Base-by-base conservation (phyloP, 2,113 vertebrate genomes). In the Phrynocephalus versicolor region DNA sequence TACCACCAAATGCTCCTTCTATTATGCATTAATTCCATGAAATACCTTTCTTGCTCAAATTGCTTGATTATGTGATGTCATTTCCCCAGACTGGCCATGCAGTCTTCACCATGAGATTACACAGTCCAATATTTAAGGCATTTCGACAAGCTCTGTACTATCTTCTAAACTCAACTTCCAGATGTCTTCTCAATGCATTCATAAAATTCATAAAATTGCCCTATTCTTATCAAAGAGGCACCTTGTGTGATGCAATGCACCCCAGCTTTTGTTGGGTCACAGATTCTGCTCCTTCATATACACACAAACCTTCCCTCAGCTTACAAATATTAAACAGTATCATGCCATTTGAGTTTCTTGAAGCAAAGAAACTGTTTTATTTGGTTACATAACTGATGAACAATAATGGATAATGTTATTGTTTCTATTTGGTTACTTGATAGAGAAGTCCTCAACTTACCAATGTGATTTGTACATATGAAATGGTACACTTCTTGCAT, bases 1-100 rank as follows among this genome's bases (percentile, higher is more conserved):
- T 75, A 45, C 35, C 57, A 64, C 30, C 64, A 37, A 83, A 83
- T 74, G 6, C 82, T 64, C 64, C 58, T 75, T 19, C 37, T 83
- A 75, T 16, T 18, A 64, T 30, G 37, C 74, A 75, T 75, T 75
- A 58, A 75, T 83, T 83, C 37, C n/a, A 18, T 74, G 58, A 83
- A 83, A 74, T 83, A 74, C 62, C n/a, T 83, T 51, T 64, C 30
- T 45, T 37, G 12, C 71, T 14, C 2, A 64, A 45, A 83, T 33
- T 83, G 57, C 9, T 64, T 19, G 27, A 45, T 83, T 57, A 45
- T 23, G 27, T 64, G 58, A 74, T 58, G 39, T 12, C 12, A 74
- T 41, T 45, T 19, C 64, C 1, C 35, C 19, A 37, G 10, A 14
- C 19, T 83, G 37, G 72, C 25, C 39, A 3, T 58, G 33, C 30